Evolutionary conservation across 1,140 invertebrate genomes (phyloP).

Genomic region (silkworm (Bombyx mori)): DNA sequence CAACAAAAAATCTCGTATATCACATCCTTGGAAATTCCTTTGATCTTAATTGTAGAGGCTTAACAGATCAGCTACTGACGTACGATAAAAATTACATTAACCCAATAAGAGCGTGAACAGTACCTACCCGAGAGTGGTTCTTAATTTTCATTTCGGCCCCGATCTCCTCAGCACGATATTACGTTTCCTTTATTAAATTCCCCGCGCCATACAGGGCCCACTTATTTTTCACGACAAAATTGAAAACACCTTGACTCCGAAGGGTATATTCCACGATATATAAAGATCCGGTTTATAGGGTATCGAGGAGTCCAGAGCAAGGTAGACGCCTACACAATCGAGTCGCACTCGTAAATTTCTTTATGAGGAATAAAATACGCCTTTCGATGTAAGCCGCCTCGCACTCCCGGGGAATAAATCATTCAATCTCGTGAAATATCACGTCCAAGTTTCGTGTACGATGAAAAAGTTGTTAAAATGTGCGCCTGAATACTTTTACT

Average conservation of each 20-base stretch:
- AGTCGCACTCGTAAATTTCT: constrained; percentile 53
- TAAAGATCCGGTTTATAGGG: constrained; percentile 60
- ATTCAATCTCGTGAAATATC: constrained; percentile 49
- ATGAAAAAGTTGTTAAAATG: too few species aligned
- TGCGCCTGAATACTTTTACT: too few species aligned
- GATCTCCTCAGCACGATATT: constrained; percentile 35
- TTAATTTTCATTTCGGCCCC: constrained; percentile 49
- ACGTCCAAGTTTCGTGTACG: constrained; percentile 3
- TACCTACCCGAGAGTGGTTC: constrained; percentile 23
- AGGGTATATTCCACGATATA: constrained; percentile 50
- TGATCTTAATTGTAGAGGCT: neutral
- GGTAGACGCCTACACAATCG: constrained; percentile 25
- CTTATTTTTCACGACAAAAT: constrained; percentile 59
- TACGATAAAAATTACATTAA: neutral
- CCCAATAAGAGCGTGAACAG: constrained; percentile 8
- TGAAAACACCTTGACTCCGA: constrained; percentile 49
- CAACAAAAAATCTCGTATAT: neutral
- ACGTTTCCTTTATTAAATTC: constrained; percentile 52
- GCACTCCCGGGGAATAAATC: constrained; percentile 42
- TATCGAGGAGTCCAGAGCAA: constrained; percentile 39
- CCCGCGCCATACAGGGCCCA: constrained; percentile 23
- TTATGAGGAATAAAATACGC: constrained; percentile 61
- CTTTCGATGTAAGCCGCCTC: constrained; percentile 30
- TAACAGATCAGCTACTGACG: neutral
- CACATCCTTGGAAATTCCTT: too few species aligned